Percentiles rank a stretch among this genome's conserved stretches.
These are phyloP conservation scores for Sylvilagus floridanus DNA, from an alignment of 2,797 vertebrate species.

Conservation along the genomic window DNA sequence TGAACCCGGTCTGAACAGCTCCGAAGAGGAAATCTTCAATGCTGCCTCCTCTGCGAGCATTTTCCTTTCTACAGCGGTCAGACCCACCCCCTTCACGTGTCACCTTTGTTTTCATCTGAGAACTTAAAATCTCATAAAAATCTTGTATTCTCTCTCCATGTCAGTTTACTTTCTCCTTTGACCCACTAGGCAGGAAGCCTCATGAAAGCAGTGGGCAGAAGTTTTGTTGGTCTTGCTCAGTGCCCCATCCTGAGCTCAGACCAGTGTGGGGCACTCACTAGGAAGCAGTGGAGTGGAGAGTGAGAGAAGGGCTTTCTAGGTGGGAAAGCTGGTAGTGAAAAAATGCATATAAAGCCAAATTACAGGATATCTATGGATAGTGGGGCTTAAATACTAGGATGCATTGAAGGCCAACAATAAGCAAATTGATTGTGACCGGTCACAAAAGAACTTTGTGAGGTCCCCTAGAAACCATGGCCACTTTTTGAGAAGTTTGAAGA, in stretches of 20 bases:
- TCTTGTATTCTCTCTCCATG: not conserved
- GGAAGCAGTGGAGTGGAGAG: not conserved
- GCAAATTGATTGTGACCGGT: not conserved
- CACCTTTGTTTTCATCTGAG: not conserved
- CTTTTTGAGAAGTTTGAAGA: not conserved
- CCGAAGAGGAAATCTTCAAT: not conserved
- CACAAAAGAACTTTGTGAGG: not conserved
- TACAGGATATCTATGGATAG: not conserved
- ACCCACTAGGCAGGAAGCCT: not conserved
- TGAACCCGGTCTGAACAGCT: not conserved
- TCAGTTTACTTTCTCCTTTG: not conserved
- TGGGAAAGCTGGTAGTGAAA: not conserved
- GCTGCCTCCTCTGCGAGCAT: not conserved
- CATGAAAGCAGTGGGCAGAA: no score
- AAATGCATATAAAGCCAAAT: not conserved
- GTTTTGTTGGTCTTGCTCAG: not conserved
- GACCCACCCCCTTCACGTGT: no score
- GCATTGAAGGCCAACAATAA: not conserved
- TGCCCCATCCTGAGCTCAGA: not conserved
- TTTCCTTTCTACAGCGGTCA: not conserved
- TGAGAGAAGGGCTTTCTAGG: not conserved
- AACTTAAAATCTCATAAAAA: not conserved
- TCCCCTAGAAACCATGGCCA: constrained; percentile 14
- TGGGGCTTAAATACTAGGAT: not conserved
- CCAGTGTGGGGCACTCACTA: not conserved